Percentiles rank a stretch among this genome's conserved stretches.
Conservation (phyloP, 1,140 invertebrate species). For the Agrilus planipennis region DNA sequence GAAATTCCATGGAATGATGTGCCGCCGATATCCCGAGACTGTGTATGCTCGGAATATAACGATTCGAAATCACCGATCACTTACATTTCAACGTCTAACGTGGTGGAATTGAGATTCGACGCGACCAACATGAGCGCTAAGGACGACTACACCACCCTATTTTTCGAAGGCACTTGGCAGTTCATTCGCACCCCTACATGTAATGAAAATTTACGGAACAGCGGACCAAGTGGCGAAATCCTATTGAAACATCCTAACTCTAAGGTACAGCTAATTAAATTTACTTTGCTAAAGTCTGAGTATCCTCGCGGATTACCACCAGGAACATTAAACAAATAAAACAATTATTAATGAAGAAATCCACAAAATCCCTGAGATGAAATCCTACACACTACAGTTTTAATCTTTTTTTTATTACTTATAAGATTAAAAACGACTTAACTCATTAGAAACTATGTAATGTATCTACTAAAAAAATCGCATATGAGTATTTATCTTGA, state of each 20-base stretch:
- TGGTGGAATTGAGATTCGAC: conserved; percentile 70
- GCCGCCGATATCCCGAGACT: conserved; percentile 52
- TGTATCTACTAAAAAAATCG: too few species aligned
- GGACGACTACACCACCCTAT: conserved; percentile 72
- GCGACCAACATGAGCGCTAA: conserved; percentile 68
- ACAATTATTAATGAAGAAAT: too few species aligned
- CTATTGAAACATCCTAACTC: conserved; percentile 44
- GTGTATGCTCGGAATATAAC: conserved; percentile 51
- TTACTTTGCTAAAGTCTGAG: too few species aligned
- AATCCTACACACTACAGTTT: too few species aligned
- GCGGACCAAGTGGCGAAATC: conserved; percentile 66
- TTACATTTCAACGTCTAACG: conserved; percentile 61
- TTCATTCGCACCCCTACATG: conserved; percentile 61
- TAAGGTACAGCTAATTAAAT: too few species aligned
- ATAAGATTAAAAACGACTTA: too few species aligned
- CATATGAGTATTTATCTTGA: too few species aligned
- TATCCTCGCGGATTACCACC: too few species aligned
- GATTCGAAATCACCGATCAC: conserved; percentile 49
- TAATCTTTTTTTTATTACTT: too few species aligned
- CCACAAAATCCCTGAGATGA: too few species aligned
- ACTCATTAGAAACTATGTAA: too few species aligned
- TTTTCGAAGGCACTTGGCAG: conserved; percentile 74
- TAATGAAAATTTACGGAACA: conserved; percentile 48
- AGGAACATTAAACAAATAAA: too few species aligned
- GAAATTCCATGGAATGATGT: conserved; percentile 61